Evolutionary conservation across 2,113 vertebrate genomes (phyloP).

Genomic region (Ciconia stormi): DNA sequence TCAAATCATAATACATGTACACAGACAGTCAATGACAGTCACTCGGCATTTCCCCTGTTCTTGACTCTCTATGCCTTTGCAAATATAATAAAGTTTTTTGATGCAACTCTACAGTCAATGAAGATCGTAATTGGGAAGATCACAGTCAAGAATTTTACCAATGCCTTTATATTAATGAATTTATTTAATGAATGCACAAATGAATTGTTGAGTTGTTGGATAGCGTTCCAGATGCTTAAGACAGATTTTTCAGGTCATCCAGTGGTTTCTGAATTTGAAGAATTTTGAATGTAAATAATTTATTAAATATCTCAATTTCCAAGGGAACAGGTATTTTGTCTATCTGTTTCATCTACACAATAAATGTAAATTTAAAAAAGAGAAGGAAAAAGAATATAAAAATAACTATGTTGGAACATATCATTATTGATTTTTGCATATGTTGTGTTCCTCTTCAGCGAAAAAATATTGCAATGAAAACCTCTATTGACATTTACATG

Average conservation of each 20-base stretch:
- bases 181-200: neutral
- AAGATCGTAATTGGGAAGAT: neutral
- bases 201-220: neutral
- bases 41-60: neutral
- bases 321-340: neutral
- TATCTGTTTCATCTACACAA: neutral
- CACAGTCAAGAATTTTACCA: neutral
- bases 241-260: neutral
- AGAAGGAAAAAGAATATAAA: neutral
- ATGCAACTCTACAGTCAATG: neutral
- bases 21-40: neutral
- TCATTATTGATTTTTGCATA: neutral
- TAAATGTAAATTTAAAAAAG: neutral
- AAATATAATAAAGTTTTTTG: neutral
- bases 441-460: neutral
- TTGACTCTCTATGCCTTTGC: neutral
- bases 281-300: neutral
- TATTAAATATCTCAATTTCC: neutral
- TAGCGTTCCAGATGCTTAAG: neutral
- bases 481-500: neutral
- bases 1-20: neutral
- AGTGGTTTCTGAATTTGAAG: neutral
- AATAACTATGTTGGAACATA: neutral
- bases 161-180: neutral
- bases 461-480: neutral